Evolutionary conservation across 2,797 vertebrate genomes (phyloP).

Genomic region (Lagocephalus sceleratus): DNA sequence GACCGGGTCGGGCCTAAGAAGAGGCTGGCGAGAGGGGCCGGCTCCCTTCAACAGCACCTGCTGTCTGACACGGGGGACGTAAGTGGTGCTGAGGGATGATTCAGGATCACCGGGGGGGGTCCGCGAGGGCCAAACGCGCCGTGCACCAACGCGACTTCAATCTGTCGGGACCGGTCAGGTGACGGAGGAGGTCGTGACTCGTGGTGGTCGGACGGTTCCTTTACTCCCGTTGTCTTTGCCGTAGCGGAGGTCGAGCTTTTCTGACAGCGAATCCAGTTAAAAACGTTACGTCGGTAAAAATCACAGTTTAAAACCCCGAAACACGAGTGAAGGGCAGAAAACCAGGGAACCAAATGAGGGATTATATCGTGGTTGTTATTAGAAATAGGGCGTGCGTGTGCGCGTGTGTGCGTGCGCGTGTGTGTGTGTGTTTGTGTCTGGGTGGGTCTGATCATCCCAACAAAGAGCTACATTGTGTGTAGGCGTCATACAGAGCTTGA

Average conservation of each 20-base stretch:
- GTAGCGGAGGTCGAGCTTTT: too few species aligned
- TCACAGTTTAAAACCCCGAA: conserved; percentile 39
- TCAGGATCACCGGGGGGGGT: not conserved
- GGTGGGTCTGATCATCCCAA: conserved; percentile 14
- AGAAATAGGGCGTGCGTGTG: conserved; percentile 21
- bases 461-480: conserved; percentile 20
- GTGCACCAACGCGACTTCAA: not conserved
- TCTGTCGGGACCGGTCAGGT: too few species aligned
- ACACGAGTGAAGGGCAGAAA: not conserved
- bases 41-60: conserved; percentile 72
- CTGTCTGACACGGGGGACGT: conserved; percentile 71
- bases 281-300: conserved; percentile 26
- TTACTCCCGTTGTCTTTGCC: too few species aligned
- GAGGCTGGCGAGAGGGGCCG: conserved; percentile 56
- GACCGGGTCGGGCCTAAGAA: conserved; percentile 69
- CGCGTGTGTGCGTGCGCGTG: conserved; percentile 11
- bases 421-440: conserved; percentile 1
- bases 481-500: not conserved
- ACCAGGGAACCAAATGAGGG: not conserved
- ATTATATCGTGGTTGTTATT: too few species aligned
- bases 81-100: conserved; percentile 48
- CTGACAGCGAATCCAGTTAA: too few species aligned
- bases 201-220: too few species aligned
- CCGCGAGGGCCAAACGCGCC: not conserved
- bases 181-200: too few species aligned